These are phyloP conservation scores for Chrysopilus asiliformis DNA, from an alignment of 2,888 invertebrate genomes.

Conservation along the genomic window DNA sequence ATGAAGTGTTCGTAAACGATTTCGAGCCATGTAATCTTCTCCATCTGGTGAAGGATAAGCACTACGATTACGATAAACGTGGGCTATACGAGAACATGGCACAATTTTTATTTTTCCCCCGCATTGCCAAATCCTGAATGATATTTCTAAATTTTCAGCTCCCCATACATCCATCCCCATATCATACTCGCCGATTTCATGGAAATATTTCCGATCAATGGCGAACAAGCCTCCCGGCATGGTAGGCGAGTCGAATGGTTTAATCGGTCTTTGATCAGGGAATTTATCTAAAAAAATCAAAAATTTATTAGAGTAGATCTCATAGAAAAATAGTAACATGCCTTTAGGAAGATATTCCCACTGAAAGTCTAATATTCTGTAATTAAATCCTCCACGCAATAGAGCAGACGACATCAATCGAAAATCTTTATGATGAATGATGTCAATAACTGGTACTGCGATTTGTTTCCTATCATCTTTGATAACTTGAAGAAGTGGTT, in stretches of 20 bases:
- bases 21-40: constrained; percentile 77
- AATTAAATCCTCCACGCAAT: constrained; percentile 92
- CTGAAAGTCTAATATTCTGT: constrained; percentile 88
- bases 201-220: constrained; percentile 76
- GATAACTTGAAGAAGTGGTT: constrained; percentile 68
- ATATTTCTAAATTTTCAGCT: constrained; percentile 94
- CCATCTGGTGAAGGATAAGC: constrained; percentile 75
- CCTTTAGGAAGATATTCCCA: constrained; percentile 29
- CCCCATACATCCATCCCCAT: constrained; percentile 91
- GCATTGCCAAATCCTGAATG: constrained; percentile 97
- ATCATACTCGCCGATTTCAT: constrained; percentile 82
- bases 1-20: constrained; percentile 82
- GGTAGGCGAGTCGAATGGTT: constrained; percentile 78
- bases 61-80: constrained; percentile 84
- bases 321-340: no score
- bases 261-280: constrained; percentile 5
- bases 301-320: no score
- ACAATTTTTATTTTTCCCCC: constrained; percentile 83
- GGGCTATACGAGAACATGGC: constrained; percentile 92
- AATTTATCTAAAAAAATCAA: constrained; percentile 32
- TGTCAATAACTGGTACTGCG: constrained; percentile 85
- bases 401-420: constrained; percentile 79
- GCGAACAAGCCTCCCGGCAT: constrained; percentile 98
- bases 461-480: constrained; percentile 46
- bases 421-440: constrained; percentile 90